These are phyloP conservation scores for Anoura caudifer DNA, from an alignment of 2,113 vertebrate species.

Conservation along the genomic window DNA sequence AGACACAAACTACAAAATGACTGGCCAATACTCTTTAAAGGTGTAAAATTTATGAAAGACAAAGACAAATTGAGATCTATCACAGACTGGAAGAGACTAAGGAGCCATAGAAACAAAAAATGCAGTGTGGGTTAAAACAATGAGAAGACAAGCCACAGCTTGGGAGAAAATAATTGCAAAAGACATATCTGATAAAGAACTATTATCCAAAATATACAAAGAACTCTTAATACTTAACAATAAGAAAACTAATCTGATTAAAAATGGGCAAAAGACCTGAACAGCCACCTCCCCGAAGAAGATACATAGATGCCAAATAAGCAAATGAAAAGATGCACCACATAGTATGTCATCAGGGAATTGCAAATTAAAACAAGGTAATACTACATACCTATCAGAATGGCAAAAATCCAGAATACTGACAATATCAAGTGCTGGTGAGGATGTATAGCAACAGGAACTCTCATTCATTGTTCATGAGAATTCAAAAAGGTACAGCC, in stretches of 20 bases:
- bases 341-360: neutral
- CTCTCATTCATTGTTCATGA: neutral
- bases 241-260: neutral
- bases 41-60: neutral
- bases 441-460: neutral
- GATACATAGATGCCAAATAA: neutral
- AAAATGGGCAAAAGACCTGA: neutral
- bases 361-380: slow-evolving; percentile 12
- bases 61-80: neutral
- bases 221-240: neutral
- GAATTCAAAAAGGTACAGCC: neutral
- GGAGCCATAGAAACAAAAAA: neutral
- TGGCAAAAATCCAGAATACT: neutral
- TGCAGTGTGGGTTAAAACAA: neutral
- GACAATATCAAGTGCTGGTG: neutral
- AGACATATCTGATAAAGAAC: neutral
- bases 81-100: neutral
- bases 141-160: neutral
- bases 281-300: slow-evolving; percentile 1
- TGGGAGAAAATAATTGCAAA: neutral
- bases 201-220: slow-evolving; percentile 19
- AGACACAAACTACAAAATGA: slow-evolving; percentile 23
- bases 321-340: neutral
- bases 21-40: neutral
- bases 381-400: neutral